phyloP scores from a whole-genome alignment of 2,888 invertebrate species.

The Strigamia crassipes region DNA sequence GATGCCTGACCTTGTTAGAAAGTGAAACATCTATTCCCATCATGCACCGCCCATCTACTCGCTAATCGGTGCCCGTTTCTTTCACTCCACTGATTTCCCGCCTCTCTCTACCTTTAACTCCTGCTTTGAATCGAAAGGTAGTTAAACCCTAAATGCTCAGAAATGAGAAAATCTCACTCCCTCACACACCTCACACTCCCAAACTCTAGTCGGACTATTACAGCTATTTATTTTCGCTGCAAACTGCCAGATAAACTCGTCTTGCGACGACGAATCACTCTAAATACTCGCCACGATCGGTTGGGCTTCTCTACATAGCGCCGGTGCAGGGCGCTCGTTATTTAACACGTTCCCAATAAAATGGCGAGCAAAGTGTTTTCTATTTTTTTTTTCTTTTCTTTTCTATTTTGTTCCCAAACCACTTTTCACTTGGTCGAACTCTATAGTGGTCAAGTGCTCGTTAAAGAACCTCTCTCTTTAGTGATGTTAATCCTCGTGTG shows the following conservation, averaged over 20 bases:
- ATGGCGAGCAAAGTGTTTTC: background rate
- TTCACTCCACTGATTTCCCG: background rate
- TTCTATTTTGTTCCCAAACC: background rate
- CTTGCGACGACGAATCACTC: background rate
- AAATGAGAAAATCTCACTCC: slow-evolving; percentile 13
- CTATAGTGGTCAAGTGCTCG: slow-evolving; percentile 4
- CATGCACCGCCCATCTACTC: slow-evolving; percentile 3
- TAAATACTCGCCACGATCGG: background rate
- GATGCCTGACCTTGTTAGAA: slow-evolving; percentile 17
- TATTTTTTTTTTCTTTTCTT: background rate
- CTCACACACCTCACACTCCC: no score
- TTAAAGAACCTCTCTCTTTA: slow-evolving; percentile 20
- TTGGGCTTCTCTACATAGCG: background rate
- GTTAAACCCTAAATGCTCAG: background rate
- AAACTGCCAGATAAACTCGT: background rate
- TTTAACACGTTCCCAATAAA: background rate
- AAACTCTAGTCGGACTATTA: background rate
- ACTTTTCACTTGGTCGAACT: slow-evolving; percentile 13
- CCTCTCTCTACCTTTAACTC: background rate
- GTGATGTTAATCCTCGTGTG: slow-evolving; percentile 17
- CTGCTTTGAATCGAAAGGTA: slow-evolving; percentile 7
- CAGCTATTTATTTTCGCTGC: background rate
- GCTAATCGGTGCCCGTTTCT: slow-evolving; percentile 6
- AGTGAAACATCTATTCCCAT: slow-evolving; percentile 19
- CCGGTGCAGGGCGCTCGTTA: background rate